Evolutionary conservation across 2,888 invertebrate genomes (phyloP), one percentile per base, ranked within the genome.

Genomic region (Tachystola acroxantha): DNA sequence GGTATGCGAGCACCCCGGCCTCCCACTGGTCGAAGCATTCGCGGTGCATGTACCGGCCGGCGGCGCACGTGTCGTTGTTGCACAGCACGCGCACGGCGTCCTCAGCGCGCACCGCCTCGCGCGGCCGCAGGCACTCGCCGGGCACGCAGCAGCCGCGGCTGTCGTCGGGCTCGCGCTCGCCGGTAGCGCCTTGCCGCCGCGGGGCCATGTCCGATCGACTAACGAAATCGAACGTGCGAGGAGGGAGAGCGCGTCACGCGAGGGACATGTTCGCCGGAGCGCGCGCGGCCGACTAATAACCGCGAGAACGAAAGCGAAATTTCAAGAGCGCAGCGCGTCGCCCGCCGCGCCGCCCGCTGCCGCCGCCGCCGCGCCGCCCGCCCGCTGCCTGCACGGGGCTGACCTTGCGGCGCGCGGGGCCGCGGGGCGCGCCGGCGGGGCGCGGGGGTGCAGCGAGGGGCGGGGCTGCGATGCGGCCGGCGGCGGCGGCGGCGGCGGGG

Each of bases 11-110:
- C 39, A 98, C 94, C 24, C 93, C 90, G 73, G 93, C 93, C 81
- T 98, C 97, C 96, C 97, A 98, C 56, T 93, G 91, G 53, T 96
- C 96, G 87, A 98, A 98, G 81, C 98, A 98, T 75, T 95, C 95
- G 53, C 94, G 92, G 89, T 98, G 98, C 98, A 98, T 98, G 73
- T 93, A 97, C 73, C 94, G 92, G 46, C 97, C 96, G 63, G 91
- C 90, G 46, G 90, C 88, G 86, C 98, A 98, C 65, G 92, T 91
- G 69, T 97, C 97, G 86, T 98, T 98, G 89, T 96, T 98, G 90
- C 98, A 98, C 50, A 93, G 90, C 41, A 98, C 96, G 72, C 94
- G 94, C 52, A 97, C 92, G 30, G 94, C 93, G 59, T 96, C 96
- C 50, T 93, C 89, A 34, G 93, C 88, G 45, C 81, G 81, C 19